These are phyloP conservation scores for Uria lomvia DNA, from an alignment of 2,113 vertebrate species.

Conservation along the genomic window DNA sequence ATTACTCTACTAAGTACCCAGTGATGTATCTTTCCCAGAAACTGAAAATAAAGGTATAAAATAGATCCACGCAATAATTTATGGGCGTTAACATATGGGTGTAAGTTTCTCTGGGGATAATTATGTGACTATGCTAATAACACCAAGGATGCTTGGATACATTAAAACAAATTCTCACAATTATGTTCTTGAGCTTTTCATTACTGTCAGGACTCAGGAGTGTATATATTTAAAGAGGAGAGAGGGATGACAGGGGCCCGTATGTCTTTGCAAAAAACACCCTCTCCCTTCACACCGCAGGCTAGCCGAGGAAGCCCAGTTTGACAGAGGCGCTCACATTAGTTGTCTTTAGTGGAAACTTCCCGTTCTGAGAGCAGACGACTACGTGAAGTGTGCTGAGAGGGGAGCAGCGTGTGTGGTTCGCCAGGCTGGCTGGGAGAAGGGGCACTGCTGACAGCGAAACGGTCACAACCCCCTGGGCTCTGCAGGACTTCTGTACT, in stretches of 20 bases:
- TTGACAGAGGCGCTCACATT: not conserved
- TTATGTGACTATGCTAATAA: slow-evolving; percentile 42
- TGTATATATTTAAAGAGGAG: not conserved
- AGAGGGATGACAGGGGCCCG: not conserved
- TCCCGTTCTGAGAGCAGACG: not conserved
- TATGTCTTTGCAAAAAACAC: not conserved
- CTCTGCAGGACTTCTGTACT: not conserved
- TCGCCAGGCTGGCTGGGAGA: not conserved
- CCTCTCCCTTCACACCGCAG: not conserved
- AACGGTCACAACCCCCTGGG: not conserved
- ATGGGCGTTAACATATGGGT: slow-evolving; percentile 37
- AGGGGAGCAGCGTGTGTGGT: not conserved
- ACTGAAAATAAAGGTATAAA: slow-evolving; percentile 34
- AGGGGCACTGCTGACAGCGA: not conserved
- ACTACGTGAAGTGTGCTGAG: not conserved
- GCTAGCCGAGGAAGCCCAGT: not conserved
- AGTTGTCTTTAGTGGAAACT: not conserved
- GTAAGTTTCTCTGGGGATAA: slow-evolving; percentile 38
- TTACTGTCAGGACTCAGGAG: not conserved
- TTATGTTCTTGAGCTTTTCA: not conserved
- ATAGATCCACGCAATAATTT: not conserved
- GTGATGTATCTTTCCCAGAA: slow-evolving; percentile 31
- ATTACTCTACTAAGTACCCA: not conserved
- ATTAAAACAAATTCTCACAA: not conserved
- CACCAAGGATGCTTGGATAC: not conserved